Conservation (phyloP, 2,113 vertebrate genomes). For the Pseudopodoces humilis region DNA sequence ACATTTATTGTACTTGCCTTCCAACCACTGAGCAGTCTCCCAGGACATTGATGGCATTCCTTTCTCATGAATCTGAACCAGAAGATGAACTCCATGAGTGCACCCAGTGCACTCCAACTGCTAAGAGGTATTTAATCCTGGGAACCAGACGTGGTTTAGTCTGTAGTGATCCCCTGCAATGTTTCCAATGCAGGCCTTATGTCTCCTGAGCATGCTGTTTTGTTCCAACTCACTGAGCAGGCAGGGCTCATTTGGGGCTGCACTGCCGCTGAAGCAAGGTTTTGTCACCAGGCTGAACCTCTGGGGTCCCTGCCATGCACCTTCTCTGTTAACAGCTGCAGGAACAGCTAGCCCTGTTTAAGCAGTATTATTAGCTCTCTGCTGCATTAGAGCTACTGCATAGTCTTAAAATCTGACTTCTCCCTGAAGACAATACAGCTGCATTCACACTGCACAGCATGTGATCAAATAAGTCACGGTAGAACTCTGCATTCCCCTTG, state of each 20-base stretch:
- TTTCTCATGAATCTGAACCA: neutral
- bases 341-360: neutral
- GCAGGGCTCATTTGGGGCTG: neutral
- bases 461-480: neutral
- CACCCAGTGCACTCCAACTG: neutral
- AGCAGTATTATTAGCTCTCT: neutral
- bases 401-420: neutral
- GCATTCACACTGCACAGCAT: neutral
- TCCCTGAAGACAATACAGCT: neutral
- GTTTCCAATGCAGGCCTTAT: neutral
- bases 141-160: neutral
- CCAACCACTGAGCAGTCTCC: neutral
- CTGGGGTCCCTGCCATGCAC: neutral
- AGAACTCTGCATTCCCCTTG: neutral
- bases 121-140: neutral
- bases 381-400: neutral
- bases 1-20: neutral
- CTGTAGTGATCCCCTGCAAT: neutral
- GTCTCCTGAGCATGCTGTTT: neutral
- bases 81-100: neutral
- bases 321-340: neutral
- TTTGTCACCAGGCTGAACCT: neutral
- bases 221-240: neutral
- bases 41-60: neutral
- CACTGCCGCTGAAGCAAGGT: neutral